A percentile compares a stretch with the other conserved stretches of the same genome.
Evolutionary conservation across 2,113 vertebrate genomes (phyloP).

Genomic region (Ceratotherium simum): DNA sequence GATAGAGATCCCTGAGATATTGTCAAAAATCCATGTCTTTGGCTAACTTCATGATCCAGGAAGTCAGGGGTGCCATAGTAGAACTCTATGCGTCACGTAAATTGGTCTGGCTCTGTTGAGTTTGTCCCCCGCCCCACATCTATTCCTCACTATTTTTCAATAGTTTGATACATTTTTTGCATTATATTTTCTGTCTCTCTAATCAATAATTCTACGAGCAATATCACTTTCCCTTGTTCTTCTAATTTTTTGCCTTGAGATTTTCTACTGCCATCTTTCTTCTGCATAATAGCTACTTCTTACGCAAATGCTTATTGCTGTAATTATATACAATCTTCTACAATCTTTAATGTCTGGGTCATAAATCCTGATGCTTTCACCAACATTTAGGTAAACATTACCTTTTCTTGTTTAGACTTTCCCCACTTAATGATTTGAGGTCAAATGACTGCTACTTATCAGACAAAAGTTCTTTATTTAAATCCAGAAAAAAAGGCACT

Average conservation of each 20-base stretch:
- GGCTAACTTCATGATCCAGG: neutral
- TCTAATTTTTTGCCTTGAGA: neutral
- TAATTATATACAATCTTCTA: neutral
- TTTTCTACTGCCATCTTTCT: neutral
- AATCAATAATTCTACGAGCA: neutral
- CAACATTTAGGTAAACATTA: constrained; percentile 5
- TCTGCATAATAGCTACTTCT: neutral
- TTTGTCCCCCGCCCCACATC: neutral
- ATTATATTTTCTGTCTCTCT: neutral
- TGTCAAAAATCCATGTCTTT: fast-evolving
- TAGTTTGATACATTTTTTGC: neutral
- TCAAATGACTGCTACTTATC: constrained; percentile 28
- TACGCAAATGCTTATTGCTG: neutral
- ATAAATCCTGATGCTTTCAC: neutral
- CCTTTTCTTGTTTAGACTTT: constrained; percentile 44
- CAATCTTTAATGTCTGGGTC: neutral
- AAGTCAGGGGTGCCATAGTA: too few species aligned
- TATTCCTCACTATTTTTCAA: neutral
- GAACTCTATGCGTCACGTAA: fast-evolving
- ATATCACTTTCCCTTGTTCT: neutral
- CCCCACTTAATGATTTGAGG: constrained; percentile 39
- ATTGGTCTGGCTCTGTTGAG: fast-evolving
- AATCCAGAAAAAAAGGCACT: neutral
- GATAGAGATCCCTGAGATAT: fast-evolving
- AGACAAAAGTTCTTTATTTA: constrained; percentile 71